phyloP scores from a whole-genome alignment of 2,113 vertebrate species.

The Scortum barcoo region DNA sequence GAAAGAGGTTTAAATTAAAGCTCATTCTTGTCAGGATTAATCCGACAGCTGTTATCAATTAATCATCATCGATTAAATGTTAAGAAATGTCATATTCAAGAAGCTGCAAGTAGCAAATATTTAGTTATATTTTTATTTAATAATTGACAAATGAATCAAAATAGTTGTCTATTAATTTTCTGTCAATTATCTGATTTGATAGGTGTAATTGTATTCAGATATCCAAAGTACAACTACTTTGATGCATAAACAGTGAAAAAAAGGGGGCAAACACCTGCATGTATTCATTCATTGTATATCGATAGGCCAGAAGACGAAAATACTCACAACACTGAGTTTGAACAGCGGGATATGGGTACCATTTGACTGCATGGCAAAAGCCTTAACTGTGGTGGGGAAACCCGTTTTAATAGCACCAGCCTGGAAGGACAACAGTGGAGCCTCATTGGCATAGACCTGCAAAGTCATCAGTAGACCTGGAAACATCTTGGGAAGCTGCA shows the following conservation, averaged over 20 bases:
- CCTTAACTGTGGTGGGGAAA: conserved; percentile 46
- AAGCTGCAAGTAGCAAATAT: not conserved
- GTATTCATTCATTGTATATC: not conserved
- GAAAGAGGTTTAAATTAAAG: not conserved
- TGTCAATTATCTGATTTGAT: not conserved
- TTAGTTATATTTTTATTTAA: not conserved
- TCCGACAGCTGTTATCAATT: not conserved
- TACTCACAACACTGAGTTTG: conserved; percentile 68
- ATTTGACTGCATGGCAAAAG: conserved; percentile 69
- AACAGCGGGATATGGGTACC: conserved; percentile 62
- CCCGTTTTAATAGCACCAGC: conserved; percentile 42
- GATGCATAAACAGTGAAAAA: not conserved
- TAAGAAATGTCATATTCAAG: not conserved
- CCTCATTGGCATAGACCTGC: conserved; percentile 66
- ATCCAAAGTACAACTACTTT: not conserved
- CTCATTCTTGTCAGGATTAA: not conserved
- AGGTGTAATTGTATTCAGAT: not conserved
- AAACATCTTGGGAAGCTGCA: conserved; percentile 79
- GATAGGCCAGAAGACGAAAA: not conserved
- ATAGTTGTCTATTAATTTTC: not conserved
- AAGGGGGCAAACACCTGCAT: not conserved
- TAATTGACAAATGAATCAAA: not conserved
- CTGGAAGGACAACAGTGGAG: conserved; percentile 73
- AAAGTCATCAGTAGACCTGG: conserved; percentile 79
- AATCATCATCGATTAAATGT: not conserved